Evolutionary conservation across 2,797 vertebrate genomes (phyloP).

Genomic region (Sparidentex hasta): DNA sequence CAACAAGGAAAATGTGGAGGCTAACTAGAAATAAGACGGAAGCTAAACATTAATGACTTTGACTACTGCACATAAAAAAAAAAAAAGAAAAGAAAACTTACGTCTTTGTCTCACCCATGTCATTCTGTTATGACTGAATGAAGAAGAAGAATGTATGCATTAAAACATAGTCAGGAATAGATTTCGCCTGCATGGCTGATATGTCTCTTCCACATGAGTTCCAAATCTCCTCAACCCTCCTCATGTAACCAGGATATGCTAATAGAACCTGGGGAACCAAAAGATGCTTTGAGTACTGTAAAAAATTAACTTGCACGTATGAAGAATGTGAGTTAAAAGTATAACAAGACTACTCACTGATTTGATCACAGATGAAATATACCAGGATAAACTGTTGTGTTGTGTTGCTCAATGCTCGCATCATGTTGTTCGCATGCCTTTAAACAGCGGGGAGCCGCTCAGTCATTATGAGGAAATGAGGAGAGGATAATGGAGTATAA

Average conservation of each 20-base stretch:
- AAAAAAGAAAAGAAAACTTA: too few species aligned
- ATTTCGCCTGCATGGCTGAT: background rate
- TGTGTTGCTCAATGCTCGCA: background rate
- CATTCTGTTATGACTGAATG: too few species aligned
- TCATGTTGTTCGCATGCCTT: background rate
- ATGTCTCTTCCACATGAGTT: background rate
- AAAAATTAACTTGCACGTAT: background rate
- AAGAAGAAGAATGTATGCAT: background rate
- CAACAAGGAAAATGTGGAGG: background rate
- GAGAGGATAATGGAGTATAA: slow-evolving; percentile 15
- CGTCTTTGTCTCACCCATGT: background rate
- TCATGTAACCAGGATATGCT: background rate
- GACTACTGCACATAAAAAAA: background rate
- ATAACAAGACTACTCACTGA: slow-evolving; percentile 22
- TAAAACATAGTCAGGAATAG: background rate
- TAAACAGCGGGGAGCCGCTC: background rate
- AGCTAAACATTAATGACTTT: background rate
- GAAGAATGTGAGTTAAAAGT: slow-evolving; percentile 23
- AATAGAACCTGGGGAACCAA: slow-evolving; percentile 27
- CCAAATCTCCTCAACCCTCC: background rate
- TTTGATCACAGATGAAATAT: slow-evolving; percentile 24
- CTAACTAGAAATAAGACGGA: background rate
- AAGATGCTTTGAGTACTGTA: background rate
- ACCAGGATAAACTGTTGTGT: background rate
- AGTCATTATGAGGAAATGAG: slow-evolving; percentile 28